Evolutionary conservation across 2,888 invertebrate species (phyloP), one percentile per base, ranked within the genome.

Genomic region (Steromphala cineraria): DNA sequence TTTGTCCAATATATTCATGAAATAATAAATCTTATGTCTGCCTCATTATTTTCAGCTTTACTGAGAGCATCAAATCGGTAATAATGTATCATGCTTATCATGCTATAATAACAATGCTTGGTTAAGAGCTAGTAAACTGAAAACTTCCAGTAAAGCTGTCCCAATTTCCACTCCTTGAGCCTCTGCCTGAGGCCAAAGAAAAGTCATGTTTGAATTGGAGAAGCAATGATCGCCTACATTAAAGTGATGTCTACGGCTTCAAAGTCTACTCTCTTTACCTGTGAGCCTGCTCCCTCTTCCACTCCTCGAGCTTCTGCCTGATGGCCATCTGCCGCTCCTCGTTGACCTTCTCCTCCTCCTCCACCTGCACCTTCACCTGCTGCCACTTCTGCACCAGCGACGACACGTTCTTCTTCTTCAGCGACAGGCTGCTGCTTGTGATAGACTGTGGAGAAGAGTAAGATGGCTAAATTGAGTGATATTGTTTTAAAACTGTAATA

Each of bases 341-440:
- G 19, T 89, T 83, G 67, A 86, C 83, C 28, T 87, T 83, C 80
- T 91, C 90, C 79, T 91, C 91, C 53, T 89, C 83, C 81, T 91
- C 92, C 17, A 92, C 91, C 77, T 95, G 95, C 85, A 95, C 94
- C 91, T 96, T 95, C 67, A 95, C 95, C 89, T 95, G 95, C 92
- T 96, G 95, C 96, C 96, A 96, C 88, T 96, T 96, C 79, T 96
- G 95, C 0, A 96, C 96, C 90, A 96, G 94, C 67, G 95, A 95
- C 1, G 96, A 95, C 46, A 96, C 95, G 83, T 95, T 95, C 90
- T 96, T 96, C 91, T 96, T 96, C 92, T 96, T 96, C 93, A 96
- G 94, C 4, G 95, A 94, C 56, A 96, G 93, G n/a, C 95, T 86
- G 17, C 85, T 83, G 55, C 86, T 84, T 8, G 85, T 85, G 82